Base-by-base conservation (phyloP, 37 sponge, comb jelly and placozoan species). In the Ephydatia muelleri region DNA sequence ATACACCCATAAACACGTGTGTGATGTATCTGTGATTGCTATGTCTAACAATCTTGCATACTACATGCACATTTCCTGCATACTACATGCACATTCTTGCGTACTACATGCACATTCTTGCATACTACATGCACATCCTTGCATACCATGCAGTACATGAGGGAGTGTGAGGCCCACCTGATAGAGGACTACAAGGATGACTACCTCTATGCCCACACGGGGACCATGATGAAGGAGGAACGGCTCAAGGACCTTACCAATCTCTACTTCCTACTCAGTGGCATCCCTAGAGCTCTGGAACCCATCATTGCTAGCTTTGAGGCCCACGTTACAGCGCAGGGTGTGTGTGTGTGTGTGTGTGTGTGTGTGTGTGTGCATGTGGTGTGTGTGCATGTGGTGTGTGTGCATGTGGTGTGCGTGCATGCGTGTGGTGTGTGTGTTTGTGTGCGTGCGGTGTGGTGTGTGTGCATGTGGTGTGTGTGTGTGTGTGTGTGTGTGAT, bases 151-250 rank as follows among this genome's bases (percentile, higher is more conserved):
- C 77, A 90, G 90, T 90, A 81, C 77, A 26, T 85, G 21, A 70
- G 90, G 12, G 90, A 90, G 80, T 85, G 86, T 85, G 90, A 90
- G 28, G 75, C 78, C 11, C 27, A 82, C 31, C 78, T 90, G 38
- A 86, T 90, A 12, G 70, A 65, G 37, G 86, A 85, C 77, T 82
- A 82, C 70, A 67, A 49, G 30, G 57, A 47, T 23, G 38, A 49
- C 70, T 90, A 90, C 34, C 86, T 90, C 81, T 65, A 85, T 37
- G 9, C 86, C 19, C 76, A 85, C 75, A 37, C 73, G 12, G 38
- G 69, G 31, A 66, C 30, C 12, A 90, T 90, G 86, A 73, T 90
- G 13, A 64, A 26, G 57, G 66, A 85, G 66, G 90, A 90, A 72
- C 64, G 75, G 14, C 13, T 71, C 0, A 8, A 57, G 25, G 84